Evolutionary conservation across 2,888 invertebrate genomes (phyloP).

Genomic region (Tiliacea aurago): DNA sequence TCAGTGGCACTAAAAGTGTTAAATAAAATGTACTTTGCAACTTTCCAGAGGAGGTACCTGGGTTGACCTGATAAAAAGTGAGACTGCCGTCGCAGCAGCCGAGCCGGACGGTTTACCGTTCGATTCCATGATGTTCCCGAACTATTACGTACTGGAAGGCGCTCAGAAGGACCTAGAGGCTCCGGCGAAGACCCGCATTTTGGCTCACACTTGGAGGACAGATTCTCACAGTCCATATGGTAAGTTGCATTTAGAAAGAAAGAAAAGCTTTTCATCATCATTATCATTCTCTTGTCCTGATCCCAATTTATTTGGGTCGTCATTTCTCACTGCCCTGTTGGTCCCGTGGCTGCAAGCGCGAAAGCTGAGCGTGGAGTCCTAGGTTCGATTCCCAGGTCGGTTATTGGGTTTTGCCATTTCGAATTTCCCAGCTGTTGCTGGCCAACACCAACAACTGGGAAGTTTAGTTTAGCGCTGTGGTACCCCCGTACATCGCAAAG

Average conservation of each 20-base stretch:
- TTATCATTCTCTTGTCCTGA: not conserved
- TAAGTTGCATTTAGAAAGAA: not conserved
- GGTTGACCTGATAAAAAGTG: slow-evolving; percentile 24
- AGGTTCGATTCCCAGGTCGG: not conserved
- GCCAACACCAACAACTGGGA: no score
- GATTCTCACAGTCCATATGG: slow-evolving; percentile 17
- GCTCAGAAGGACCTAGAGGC: slow-evolving; percentile 43
- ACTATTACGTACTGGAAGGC: slow-evolving; percentile 45
- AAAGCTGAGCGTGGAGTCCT: not conserved
- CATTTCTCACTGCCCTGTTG: not conserved
- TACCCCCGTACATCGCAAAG: no score
- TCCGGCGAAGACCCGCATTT: slow-evolving; percentile 35
- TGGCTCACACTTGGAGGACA: slow-evolving; percentile 49
- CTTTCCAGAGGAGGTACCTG: slow-evolving; percentile 32
- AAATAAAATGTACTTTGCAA: not conserved
- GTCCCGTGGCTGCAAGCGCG: not conserved
- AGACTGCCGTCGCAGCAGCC: not conserved
- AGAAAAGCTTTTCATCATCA: not conserved
- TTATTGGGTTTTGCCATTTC: no score
- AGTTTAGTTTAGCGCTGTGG: no score
- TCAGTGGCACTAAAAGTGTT: not conserved
- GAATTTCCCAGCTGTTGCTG: no score
- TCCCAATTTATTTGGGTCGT: not conserved
- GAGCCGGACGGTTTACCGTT: not conserved
- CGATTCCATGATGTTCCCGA: slow-evolving; percentile 45